Conservation (phyloP, 2,888 invertebrate genomes). For the Oxycera nigricornis region DNA sequence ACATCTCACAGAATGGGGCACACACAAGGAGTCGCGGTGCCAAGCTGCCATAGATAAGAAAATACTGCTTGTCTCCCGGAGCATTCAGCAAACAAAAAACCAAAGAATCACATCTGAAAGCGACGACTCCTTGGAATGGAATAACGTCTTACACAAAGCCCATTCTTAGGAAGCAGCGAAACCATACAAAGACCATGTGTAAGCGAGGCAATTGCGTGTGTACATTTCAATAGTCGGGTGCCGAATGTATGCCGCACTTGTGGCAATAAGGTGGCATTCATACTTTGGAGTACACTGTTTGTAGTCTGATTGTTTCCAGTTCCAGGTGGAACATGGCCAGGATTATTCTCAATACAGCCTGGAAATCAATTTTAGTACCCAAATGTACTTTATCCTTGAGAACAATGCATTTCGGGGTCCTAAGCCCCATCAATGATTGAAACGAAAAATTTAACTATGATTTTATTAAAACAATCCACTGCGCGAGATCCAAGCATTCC, state of each 20-base stretch:
- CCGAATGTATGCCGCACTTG: slow-evolving; percentile 19
- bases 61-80: slow-evolving; percentile 20
- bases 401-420: no score
- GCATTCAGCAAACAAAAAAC: slow-evolving; percentile 4
- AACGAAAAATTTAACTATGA: no score
- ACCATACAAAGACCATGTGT: slow-evolving; percentile 20
- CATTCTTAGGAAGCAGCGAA: slow-evolving; percentile 1
- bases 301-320: not conserved
- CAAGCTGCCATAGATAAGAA: slow-evolving; percentile 24
- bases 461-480: no score
- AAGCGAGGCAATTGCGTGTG: slow-evolving; percentile 31
- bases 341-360: no score
- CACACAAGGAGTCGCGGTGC: slow-evolving; percentile 19
- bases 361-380: no score
- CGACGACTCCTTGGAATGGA: slow-evolving; percentile 9
- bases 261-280: not conserved
- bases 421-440: no score
- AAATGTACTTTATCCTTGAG: no score
- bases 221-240: slow-evolving; percentile 1
- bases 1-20: slow-evolving; percentile 14
- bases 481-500: no score
- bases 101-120: slow-evolving; percentile 29
- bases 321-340: not conserved
- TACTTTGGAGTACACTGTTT: not conserved
- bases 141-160: slow-evolving; percentile 22